phyloP scores from a whole-genome alignment of 2,797 vertebrate genomes.

The Sylvilagus floridanus region DNA sequence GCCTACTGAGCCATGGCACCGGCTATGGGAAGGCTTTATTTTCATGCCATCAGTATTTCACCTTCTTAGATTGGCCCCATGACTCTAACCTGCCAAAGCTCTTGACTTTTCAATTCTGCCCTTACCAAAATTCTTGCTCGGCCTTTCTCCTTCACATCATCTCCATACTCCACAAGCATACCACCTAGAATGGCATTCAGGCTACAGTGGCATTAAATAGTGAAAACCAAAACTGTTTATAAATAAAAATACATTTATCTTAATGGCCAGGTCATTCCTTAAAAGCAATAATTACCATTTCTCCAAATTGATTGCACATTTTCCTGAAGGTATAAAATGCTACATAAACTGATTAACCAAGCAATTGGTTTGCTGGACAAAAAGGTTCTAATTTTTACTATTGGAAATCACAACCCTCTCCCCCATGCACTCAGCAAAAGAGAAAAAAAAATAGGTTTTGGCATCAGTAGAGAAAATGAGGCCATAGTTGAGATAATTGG shows the following conservation, averaged over 20 bases:
- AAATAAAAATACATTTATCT: slow-evolving; percentile 58
- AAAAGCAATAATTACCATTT: slow-evolving; percentile 56
- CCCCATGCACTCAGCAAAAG: too few relatives aligned
- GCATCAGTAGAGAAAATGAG: slow-evolving; percentile 71
- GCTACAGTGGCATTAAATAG: not conserved
- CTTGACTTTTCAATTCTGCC: not conserved
- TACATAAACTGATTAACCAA: slow-evolving; percentile 45
- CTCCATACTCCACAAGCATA: not conserved
- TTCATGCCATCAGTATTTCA: slow-evolving; percentile 28
- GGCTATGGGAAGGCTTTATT: slow-evolving; percentile 28
- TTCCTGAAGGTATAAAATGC: slow-evolving; percentile 51
- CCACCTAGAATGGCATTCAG: not conserved
- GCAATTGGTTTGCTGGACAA: slow-evolving; percentile 44
- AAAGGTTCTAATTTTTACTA: slow-evolving; percentile 41
- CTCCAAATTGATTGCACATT: slow-evolving; percentile 1
- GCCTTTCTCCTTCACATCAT: not conserved
- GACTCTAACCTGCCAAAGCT: not conserved
- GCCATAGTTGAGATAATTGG: slow-evolving; percentile 65
- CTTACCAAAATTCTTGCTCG: slow-evolving; percentile 15
- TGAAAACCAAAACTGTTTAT: slow-evolving; percentile 1
- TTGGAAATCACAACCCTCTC: not conserved
- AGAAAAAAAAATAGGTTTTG: slow-evolving; percentile 44
- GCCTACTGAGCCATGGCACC: too few relatives aligned
- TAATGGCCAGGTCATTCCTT: not conserved
- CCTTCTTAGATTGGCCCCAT: slow-evolving; percentile 16